Conservation (phyloP, 1,140 invertebrate genomes). For the Pogonomyrmex barbatus region DNA sequence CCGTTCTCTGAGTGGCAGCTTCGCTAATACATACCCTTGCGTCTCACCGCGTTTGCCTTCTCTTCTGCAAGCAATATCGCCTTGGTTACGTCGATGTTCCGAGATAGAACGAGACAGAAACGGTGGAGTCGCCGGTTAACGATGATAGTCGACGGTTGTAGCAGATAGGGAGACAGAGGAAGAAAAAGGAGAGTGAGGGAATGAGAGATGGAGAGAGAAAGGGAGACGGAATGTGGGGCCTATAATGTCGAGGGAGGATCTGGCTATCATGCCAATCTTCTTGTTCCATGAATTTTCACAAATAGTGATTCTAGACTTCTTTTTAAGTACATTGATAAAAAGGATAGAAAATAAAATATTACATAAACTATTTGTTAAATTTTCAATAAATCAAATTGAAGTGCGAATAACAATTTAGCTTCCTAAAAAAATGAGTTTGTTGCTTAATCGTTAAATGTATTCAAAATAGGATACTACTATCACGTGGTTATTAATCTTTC, state of each 20-base stretch:
- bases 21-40: conserved; percentile 73
- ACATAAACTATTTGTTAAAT: no score
- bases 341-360: no score
- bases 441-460: no score
- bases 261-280: conserved; percentile 38
- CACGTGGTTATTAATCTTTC: no score
- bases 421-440: no score
- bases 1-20: conserved; percentile 77
- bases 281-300: neutral
- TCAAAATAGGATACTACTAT: no score
- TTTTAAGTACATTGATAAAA: conserved; percentile 19
- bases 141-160: conserved; percentile 6
- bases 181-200: neutral
- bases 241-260: conserved; percentile 26
- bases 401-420: no score
- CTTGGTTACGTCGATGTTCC: conserved; percentile 30
- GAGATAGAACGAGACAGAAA: conserved; percentile 27
- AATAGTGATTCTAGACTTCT: neutral
- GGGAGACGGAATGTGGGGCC: neutral
- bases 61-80: conserved; percentile 47
- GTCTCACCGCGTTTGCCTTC: neutral
- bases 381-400: no score
- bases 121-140: conserved; percentile 19
- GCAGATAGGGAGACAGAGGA: neutral
- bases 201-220: neutral